Conservation (phyloP, 2,888 invertebrate genomes). For the Clivina fossor region DNA sequence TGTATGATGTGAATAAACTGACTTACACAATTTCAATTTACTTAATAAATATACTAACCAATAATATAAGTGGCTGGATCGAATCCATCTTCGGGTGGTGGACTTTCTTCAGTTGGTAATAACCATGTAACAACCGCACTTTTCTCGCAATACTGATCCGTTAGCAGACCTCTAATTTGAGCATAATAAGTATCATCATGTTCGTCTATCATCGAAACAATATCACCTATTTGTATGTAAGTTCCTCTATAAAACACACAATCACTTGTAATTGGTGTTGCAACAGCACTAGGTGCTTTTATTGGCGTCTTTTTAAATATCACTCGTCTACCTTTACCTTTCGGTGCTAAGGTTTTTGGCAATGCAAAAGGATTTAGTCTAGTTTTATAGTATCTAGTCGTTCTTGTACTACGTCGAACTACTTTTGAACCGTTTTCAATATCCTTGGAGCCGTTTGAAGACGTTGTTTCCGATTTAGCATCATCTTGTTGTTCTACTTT, state of each 20-base stretch:
- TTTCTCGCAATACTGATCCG: constrained; percentile 91
- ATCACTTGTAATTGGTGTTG: constrained; percentile 79
- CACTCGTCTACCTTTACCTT: constrained; percentile 75
- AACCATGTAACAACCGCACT: constrained; percentile 92
- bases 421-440: constrained; percentile 54
- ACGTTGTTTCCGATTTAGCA: constrained; percentile 47
- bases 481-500: constrained; percentile 48
- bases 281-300: constrained; percentile 78
- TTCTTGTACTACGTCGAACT: constrained; percentile 62
- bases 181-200: constrained; percentile 82
- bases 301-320: constrained; percentile 78
- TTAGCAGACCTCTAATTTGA: constrained; percentile 84
- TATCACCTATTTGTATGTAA: constrained; percentile 88
- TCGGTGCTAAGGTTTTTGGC: constrained; percentile 54
- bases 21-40: neutral
- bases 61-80: constrained; percentile 88
- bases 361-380: constrained; percentile 52
- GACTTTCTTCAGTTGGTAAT: constrained; percentile 80
- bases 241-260: constrained; percentile 76
- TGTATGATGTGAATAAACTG: too few species aligned
- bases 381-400: constrained; percentile 56
- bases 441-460: constrained; percentile 47
- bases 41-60: constrained; percentile 63
- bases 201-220: constrained; percentile 80
- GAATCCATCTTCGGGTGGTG: constrained; percentile 75